Percentiles rank a stretch among this genome's conserved stretches.
Evolutionary conservation across 2,888 invertebrate genomes (phyloP).

Genomic region (Troglohyphantes excavatus): DNA sequence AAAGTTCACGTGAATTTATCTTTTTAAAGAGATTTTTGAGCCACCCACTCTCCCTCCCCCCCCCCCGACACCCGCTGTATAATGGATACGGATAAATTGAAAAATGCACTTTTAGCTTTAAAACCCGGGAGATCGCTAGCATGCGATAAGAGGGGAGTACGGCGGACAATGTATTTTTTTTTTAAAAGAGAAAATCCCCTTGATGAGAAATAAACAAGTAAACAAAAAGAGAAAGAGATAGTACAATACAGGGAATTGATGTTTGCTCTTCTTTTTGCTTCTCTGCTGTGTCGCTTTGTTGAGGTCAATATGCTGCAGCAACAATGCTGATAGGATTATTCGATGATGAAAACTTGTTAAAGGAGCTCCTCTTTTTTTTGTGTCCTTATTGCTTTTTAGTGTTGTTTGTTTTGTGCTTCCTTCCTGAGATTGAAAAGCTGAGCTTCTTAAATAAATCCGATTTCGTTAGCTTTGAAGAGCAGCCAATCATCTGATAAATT

Average conservation of each 20-base stretch:
- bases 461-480: neutral
- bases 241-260: constrained; percentile 37
- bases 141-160: constrained; percentile 23
- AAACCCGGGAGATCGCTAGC: constrained; percentile 29
- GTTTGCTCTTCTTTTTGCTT: constrained; percentile 22
- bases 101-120: constrained; percentile 62
- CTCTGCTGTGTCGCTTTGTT: neutral
- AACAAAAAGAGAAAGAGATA: constrained; percentile 24
- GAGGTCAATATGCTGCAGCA: constrained; percentile 20
- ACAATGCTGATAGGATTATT: constrained; percentile 38
- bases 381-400: neutral
- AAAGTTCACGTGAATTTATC: constrained; percentile 50
- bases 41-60: neutral
- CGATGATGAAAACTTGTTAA: constrained; percentile 17
- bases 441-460: constrained; percentile 6
- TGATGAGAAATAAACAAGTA: constrained; percentile 44
- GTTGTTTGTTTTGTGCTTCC: neutral
- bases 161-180: neutral
- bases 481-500: constrained; percentile 1
- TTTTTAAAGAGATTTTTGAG: constrained; percentile 68
- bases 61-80: constrained; percentile 18
- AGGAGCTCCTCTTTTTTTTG: neutral
- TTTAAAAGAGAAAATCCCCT: neutral
- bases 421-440: constrained; percentile 1
- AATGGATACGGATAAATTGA: constrained; percentile 69